phyloP scores from a whole-genome alignment of 1,140 invertebrate species.

The Apis laboriosa region DNA sequence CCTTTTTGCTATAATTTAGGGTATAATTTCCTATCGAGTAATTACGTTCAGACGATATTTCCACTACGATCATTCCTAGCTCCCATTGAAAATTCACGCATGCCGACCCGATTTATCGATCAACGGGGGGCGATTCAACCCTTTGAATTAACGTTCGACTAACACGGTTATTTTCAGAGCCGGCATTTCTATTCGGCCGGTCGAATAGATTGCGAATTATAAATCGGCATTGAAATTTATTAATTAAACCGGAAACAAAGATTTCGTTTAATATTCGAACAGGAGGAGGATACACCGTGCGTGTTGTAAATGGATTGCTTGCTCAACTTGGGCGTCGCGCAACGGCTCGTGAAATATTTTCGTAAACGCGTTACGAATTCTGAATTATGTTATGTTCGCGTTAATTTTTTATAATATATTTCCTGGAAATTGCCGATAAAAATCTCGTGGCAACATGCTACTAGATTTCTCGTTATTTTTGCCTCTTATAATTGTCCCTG shows the following conservation, averaged over 20 bases:
- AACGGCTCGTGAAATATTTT: slow-evolving; percentile 23
- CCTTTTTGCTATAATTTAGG: background rate
- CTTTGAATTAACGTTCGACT: slow-evolving; percentile 18
- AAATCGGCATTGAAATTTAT: slow-evolving; percentile 29
- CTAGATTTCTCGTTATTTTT: no score
- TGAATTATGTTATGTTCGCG: background rate
- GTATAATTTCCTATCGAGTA: slow-evolving; percentile 6
- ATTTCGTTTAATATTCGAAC: slow-evolving; percentile 35
- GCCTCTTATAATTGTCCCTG: background rate
- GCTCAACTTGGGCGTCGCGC: no score
- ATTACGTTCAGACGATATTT: slow-evolving; percentile 19
- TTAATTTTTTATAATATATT: no score
- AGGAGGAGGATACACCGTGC: no score
- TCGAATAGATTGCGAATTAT: slow-evolving; percentile 3
- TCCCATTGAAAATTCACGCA: background rate
- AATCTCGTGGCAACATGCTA: no score
- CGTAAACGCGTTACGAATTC: background rate
- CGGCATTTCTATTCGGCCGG: background rate
- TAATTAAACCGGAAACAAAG: slow-evolving; percentile 30
- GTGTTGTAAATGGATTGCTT: no score
- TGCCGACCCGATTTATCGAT: slow-evolving; percentile 27
- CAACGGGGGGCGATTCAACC: background rate
- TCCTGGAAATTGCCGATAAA: no score
- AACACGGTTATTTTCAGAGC: background rate
- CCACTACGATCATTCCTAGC: background rate